Evolutionary conservation across 2,113 vertebrate species (phyloP).

Genomic region (Ursus arctos): DNA sequence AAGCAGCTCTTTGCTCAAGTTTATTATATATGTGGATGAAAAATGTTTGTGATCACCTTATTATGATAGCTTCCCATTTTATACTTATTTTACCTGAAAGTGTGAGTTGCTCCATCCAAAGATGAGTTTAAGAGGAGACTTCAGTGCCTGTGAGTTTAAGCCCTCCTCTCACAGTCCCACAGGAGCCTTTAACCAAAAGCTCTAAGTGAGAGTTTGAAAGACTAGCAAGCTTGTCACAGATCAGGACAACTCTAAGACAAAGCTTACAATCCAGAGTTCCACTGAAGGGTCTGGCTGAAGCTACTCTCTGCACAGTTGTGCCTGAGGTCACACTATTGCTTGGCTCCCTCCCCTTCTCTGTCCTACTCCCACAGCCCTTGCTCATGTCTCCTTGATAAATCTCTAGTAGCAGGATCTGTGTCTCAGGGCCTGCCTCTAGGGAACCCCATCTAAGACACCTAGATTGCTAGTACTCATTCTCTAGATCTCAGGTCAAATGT

Average conservation of each 20-base stretch:
- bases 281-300: background rate
- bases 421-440: background rate
- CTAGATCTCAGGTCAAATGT: constrained; percentile 7
- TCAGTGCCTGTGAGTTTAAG: background rate
- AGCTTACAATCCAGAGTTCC: background rate
- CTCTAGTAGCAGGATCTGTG: background rate
- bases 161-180: background rate
- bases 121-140: background rate
- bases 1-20: background rate
- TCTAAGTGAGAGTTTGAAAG: background rate
- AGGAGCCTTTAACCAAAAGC: background rate
- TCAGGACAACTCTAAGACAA: background rate
- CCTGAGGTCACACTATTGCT: background rate
- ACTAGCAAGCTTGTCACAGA: background rate
- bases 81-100: background rate
- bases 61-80: background rate
- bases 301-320: background rate
- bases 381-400: background rate
- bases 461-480: background rate
- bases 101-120: background rate
- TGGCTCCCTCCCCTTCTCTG: background rate
- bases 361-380: background rate
- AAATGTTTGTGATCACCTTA: background rate
- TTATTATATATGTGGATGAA: constrained; percentile 13
- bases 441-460: background rate